These are phyloP conservation scores for Aspidiotus destructor DNA, from an alignment of 2,888 invertebrate genomes.

Conservation along the genomic window DNA sequence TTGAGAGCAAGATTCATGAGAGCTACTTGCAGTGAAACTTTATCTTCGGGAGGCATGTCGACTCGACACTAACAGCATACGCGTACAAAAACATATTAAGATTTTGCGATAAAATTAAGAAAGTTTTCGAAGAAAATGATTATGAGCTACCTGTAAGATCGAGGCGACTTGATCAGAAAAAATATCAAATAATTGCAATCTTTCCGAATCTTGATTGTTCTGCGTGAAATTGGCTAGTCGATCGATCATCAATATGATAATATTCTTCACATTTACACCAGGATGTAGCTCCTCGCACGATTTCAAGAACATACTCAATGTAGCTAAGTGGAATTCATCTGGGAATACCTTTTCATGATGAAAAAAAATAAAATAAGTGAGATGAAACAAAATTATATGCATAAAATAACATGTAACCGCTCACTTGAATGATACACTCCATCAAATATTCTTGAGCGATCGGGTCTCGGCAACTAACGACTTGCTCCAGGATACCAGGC, in stretches of 20 bases:
- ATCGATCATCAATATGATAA: constrained; percentile 93
- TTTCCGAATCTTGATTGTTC: constrained; percentile 57
- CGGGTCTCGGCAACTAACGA: constrained; percentile 93
- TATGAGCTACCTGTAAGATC: constrained; percentile 65
- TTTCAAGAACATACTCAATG: constrained; percentile 86
- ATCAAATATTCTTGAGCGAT: constrained; percentile 99
- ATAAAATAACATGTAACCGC: constrained; percentile 8
- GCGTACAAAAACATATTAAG: not conserved
- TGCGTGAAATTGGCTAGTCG: constrained; percentile 75
- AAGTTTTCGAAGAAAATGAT: too few relatives aligned
- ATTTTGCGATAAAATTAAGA: not conserved
- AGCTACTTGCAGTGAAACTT: constrained; percentile 88
- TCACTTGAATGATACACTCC: constrained; percentile 96
- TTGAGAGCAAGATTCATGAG: constrained; percentile 89
- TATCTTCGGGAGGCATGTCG: constrained; percentile 93
- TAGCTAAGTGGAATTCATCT: constrained; percentile 96
- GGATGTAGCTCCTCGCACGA: constrained; percentile 94
- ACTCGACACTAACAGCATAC: constrained; percentile 60
- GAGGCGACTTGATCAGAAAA: constrained; percentile 95
- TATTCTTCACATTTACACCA: constrained; percentile 95
- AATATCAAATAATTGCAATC: constrained; percentile 92
- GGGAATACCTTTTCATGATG: constrained; percentile 69
- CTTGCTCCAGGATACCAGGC: constrained; percentile 95
- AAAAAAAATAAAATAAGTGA: not conserved
- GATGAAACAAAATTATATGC: constrained; percentile 1